phyloP scores from a whole-genome alignment of 2,888 invertebrate species.

The Oscheius onirici region DNA sequence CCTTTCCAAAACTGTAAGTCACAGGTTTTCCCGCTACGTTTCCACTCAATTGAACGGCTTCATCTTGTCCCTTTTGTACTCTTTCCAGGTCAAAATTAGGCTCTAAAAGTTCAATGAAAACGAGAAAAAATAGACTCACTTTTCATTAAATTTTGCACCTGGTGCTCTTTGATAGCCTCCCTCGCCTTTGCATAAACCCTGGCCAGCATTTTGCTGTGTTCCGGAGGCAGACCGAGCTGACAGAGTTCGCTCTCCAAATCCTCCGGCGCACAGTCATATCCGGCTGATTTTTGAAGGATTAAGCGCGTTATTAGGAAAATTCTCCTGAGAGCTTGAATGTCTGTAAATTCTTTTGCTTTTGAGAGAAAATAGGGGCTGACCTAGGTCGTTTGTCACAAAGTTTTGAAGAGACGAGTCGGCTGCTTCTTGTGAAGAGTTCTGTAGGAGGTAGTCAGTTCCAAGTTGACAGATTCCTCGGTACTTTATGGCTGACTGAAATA shows the following conservation, averaged over 20 bases:
- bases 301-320: slow-evolving; percentile 14
- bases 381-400: slow-evolving; percentile 18
- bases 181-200: not conserved
- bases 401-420: slow-evolving; percentile 1
- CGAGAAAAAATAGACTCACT: not conserved
- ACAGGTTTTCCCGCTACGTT: not conserved
- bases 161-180: not conserved
- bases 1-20: not conserved
- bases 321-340: not conserved
- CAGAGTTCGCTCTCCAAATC: slow-evolving; percentile 25
- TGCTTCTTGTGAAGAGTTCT: not conserved
- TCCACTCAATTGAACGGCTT: not conserved
- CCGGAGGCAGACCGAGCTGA: slow-evolving; percentile 32
- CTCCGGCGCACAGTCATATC: slow-evolving; percentile 22
- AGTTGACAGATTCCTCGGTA: slow-evolving; percentile 26
- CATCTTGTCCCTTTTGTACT: not conserved
- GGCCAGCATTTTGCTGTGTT: slow-evolving; percentile 25
- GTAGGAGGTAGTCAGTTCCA: not conserved
- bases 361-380: not conserved
- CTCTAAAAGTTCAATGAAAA: not conserved
- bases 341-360: slow-evolving; percentile 9
- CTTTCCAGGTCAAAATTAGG: not conserved
- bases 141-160: not conserved
- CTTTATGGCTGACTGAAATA: slow-evolving; percentile 26
- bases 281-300: slow-evolving; percentile 19